Base-by-base conservation (phyloP, 2,113 vertebrate species). In the Tiliqua scincoides region DNA sequence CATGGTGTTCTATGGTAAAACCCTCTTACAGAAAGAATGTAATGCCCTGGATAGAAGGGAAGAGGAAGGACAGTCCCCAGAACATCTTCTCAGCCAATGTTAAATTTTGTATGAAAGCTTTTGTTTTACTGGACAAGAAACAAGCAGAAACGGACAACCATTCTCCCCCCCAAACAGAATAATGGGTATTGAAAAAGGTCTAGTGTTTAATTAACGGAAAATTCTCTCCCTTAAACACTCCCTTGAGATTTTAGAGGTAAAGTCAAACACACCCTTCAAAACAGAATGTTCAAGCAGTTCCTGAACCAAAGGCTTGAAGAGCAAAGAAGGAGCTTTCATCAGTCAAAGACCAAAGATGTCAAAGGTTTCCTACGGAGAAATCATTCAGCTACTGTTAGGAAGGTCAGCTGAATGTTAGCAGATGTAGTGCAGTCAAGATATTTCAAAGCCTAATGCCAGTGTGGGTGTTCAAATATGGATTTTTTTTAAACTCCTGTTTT, bases 321-420 rank as follows among this genome's bases (percentile, higher is more conserved):
- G 89, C 88, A 88, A 91, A 92, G 12, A 81, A 91, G 65, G 71
- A 79, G 75, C 89, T 93, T 91, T 90, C 91, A 88, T 93, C 93
- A 87, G 52, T 91, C 89, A 90, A 72, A 83, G 78, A 63, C 70
- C 61, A 87, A 90, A 84, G 71, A 93, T 92, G 91, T 91, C 89
- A 92, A 94, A 94, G 72, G 67, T 89, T n/a, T 83, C 88, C 63
- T 1, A 48, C 83, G 59, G 73, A 90, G 83, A 54, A 80, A 82
- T 85, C 72, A 35, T 71, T 82, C 40, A 12, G 57, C 23, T 3
- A 1, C 15, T 57, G 12, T 68, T 81, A 84, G 83, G 54, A 77
- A 91, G 81, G 85, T 84, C 71, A 54, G 71, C 18, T 40, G 3
- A 43, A 57, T 9, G 0, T 65, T 48, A 75, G 76, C 82, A 82